Percentiles rank a stretch among this genome's conserved stretches.
phyloP scores from a whole-genome alignment of 2,888 invertebrate genomes.

The Phortica magna region DNA sequence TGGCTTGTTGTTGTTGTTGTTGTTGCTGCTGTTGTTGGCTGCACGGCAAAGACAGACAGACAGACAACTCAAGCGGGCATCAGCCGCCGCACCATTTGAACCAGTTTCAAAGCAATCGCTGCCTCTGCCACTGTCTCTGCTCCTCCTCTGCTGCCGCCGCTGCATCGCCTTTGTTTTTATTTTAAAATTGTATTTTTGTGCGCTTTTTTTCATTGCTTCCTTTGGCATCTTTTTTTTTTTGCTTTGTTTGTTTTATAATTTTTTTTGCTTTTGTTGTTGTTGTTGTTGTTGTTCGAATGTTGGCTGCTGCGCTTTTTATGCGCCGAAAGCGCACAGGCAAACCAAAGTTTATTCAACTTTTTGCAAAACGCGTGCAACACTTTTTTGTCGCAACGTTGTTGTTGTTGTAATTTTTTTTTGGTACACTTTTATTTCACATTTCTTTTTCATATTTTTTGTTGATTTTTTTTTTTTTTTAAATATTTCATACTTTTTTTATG shows the following conservation, averaged over 20 bases:
- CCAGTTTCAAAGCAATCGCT: conserved; percentile 38
- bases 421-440: conserved; percentile 46
- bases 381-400: conserved; percentile 17
- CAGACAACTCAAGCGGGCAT: conserved; percentile 57
- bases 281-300: conserved; percentile 11
- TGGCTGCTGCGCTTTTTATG: conserved; percentile 51
- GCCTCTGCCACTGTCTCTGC: too few relatives aligned
- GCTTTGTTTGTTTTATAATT: conserved; percentile 43
- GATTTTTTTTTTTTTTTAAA: background rate
- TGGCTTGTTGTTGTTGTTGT: background rate
- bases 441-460: background rate
- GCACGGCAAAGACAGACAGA: conserved; percentile 50
- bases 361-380: conserved; percentile 31
- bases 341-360: conserved; percentile 62
- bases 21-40: background rate
- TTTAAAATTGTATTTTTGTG: background rate
- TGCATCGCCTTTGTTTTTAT: background rate
- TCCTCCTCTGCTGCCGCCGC: too few relatives aligned
- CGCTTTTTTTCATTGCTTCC: background rate
- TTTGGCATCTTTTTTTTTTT: conserved; percentile 25
- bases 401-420: conserved; percentile 30
- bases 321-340: conserved; percentile 54
- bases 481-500: background rate
- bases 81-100: conserved; percentile 25
- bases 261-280: conserved; percentile 42